Percentiles rank a stretch among this genome's conserved stretches.
phyloP scores from a whole-genome alignment of 2,797 vertebrate species.

The Mastacembelus armatus region DNA sequence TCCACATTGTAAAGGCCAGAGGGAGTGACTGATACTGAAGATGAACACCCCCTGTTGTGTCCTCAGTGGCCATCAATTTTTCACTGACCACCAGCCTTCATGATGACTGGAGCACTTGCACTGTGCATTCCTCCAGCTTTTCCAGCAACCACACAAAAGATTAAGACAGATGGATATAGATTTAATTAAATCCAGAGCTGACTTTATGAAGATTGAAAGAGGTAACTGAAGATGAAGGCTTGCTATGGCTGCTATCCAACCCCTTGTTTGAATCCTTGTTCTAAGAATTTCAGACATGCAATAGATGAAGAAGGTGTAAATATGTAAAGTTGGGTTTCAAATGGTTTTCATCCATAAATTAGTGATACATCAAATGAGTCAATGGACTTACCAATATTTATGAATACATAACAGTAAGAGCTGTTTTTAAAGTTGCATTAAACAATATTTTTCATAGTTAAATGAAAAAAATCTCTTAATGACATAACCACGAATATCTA shows the following conservation, averaged over 20 bases:
- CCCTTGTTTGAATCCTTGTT: conserved; percentile 25
- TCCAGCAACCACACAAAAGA: conserved; percentile 63
- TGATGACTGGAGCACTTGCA: conserved; percentile 54
- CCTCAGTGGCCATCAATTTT: conserved; percentile 76
- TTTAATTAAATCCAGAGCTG: conserved; percentile 79
- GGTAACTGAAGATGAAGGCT: conserved; percentile 75
- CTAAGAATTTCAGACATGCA: conserved; percentile 1
- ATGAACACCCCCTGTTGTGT: conserved; percentile 73
- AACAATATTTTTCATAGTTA: background rate
- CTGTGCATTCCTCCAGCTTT: conserved; percentile 58
- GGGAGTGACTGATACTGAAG: conserved; percentile 69
- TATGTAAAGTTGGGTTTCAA: background rate
- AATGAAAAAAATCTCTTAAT: background rate
- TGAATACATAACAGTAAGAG: background rate
- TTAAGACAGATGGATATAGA: conserved; percentile 78
- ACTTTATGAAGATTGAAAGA: conserved; percentile 80
- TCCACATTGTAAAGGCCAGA: conserved; percentile 73
- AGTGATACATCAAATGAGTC: background rate
- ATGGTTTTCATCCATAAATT: background rate
- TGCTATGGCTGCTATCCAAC: conserved; percentile 46
- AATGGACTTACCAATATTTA: background rate
- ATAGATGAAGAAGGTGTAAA: background rate
- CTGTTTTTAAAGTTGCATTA: background rate
- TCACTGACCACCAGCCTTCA: conserved; percentile 66
- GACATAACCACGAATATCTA: background rate